Evolutionary conservation across 1,140 invertebrate genomes (phyloP).

Genomic region (Rhopalosiphum padi): DNA sequence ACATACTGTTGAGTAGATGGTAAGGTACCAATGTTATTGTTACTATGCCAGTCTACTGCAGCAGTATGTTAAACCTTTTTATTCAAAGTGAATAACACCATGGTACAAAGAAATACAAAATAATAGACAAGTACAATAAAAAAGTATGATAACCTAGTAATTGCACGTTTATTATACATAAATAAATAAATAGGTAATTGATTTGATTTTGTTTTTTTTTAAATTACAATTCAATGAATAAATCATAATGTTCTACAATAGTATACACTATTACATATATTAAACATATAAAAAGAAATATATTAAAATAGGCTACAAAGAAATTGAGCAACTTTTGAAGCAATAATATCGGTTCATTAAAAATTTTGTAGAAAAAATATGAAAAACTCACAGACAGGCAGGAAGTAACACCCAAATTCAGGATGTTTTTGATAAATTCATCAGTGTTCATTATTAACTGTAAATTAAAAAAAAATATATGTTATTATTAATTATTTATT

Average conservation of each 20-base stretch:
- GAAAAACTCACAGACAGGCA: conserved; percentile 57
- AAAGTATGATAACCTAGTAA: conserved; percentile 32
- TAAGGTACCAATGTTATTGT: not conserved
- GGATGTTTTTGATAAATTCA: conserved; percentile 49
- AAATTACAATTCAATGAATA: conserved; percentile 30
- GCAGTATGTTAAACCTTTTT: not conserved
- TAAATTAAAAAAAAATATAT: conserved; percentile 45
- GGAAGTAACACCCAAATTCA: conserved; percentile 51
- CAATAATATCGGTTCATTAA: conserved; percentile 35
- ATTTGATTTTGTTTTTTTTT: not conserved
- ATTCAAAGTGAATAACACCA: not conserved
- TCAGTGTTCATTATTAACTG: conserved; percentile 36
- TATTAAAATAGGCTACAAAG: conserved; percentile 50
- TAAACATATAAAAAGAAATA: conserved; percentile 23
- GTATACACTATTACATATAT: conserved; percentile 10
- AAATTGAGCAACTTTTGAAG: conserved; percentile 55
- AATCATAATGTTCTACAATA: conserved; percentile 24
- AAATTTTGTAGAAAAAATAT: conserved; percentile 48
- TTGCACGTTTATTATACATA: conserved; percentile 39
- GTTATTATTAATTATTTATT: not conserved
- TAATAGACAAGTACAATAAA: not conserved
- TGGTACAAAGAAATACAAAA: not conserved
- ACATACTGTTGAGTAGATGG: not conserved
- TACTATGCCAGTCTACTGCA: not conserved
- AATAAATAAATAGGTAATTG: conserved; percentile 5